Evolutionary conservation across 2,888 invertebrate genomes (phyloP), one percentile per base, ranked within the genome.

Genomic region (Notocelia uddmanniana): DNA sequence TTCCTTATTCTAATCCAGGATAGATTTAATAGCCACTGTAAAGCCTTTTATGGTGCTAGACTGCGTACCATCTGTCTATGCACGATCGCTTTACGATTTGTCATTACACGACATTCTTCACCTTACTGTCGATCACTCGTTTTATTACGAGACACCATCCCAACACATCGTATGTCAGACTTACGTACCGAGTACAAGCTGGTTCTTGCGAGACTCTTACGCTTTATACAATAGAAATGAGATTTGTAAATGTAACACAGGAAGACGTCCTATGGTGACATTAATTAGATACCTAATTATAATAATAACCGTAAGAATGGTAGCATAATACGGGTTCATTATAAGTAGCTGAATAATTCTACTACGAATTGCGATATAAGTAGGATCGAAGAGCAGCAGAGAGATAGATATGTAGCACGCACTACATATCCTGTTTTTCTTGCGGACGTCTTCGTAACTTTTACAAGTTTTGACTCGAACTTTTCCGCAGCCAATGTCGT

Each of bases 1-100:
- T 68, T 55, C 72, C 55, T 71, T 67, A 60, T 60, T 60, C 45
- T 60, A 54, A 48, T 67, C 52, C 19, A 18, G 15, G 48, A 31
- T 48, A 19, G 13, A 55, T 23, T 64, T 45, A 62, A 57, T 60
- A 48, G 55, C 41, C 19, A 31, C 48, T 13, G 55, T 72, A 72
- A 72, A 68, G 54, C 67, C 62, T 68, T 72, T 62, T 72, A 72
- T 45, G 71, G 67, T 37, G 37, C 21, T 34, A 54, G 57, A 63
- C 63, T 66, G 26, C 67, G n/a, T 54, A 48, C 19, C 55, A 55
- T 48, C 37, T 55, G 55, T 57, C 67, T 72, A 54, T 60, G 48
- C 55, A 55, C 45, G 72, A 68, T 72, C 62, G 55, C 67, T 72
- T 57, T 68, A 62, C 72, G 67, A 72, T 72, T 72, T 62, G 68